Evolutionary conservation across 2,113 vertebrate species (phyloP), one percentile per base, ranked within the genome.

Genomic region (Heterochromis multidens): DNA sequence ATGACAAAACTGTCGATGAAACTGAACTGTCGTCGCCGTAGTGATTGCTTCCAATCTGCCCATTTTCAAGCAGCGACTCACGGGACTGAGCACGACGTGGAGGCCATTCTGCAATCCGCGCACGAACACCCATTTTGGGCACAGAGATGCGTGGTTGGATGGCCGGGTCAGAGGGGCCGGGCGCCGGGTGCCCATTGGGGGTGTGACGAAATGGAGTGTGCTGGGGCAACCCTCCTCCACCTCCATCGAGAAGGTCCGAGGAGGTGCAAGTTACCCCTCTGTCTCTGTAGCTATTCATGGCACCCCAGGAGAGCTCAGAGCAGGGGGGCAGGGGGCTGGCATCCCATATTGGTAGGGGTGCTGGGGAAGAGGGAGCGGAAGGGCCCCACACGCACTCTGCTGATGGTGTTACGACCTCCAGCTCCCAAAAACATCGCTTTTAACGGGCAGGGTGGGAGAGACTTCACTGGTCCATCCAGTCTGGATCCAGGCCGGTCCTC

Each of bases 121-220:
- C 98, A 0, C 97, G 96, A 1, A 99, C 98, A 0, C 98, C 98
- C 98, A 99, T 99, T 88, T 98, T 99, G 74, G 98, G 98, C 87
- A 98, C 93, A 0, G 95, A 96, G 19, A 96, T 13, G 7, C 96
- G 95, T 3, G 94, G 62, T 3, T 88, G 92, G 5, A 79, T 16
- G 0, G 93, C 87, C 0, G 94, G 94, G n/a, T 96, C 95, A 13
- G 94, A 49, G 16, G 93, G 93, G 4, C 93, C 92, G 4, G 80
- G 91, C 21, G 84, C 72, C 14, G 76, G 52, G 88, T 96, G 94
- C 84, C 96, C 96, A 91, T 96, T 96, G 16, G 93, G 90, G 94
- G 96, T 87, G 96, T 96, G 90, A 88, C 70, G 87, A 94, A 94
- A 87, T 81, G 89, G 84, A 93, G 80, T 92, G 82, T 83, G 95